These are phyloP conservation scores for Apodemus speciosus DNA, from an alignment of 2,113 vertebrate species.

Conservation along the genomic window DNA sequence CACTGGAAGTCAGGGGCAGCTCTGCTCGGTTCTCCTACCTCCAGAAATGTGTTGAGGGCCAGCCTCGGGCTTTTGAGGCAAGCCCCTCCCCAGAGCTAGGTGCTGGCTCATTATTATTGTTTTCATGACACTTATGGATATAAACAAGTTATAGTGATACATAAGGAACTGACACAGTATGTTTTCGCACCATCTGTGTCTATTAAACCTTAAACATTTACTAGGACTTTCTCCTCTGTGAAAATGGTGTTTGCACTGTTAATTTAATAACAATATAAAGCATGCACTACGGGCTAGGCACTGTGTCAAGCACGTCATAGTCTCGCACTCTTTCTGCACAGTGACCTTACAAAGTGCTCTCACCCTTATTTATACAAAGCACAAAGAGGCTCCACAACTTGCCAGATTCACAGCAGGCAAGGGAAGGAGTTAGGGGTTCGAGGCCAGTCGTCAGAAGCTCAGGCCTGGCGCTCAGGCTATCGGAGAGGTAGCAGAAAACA, in stretches of 20 bases:
- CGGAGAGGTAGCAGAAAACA: neutral
- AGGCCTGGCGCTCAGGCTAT: neutral
- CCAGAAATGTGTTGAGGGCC: too few relatives aligned
- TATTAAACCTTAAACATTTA: neutral
- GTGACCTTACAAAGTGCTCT: neutral
- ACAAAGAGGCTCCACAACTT: neutral
- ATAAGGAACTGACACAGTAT: neutral
- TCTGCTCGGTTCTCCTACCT: neutral
- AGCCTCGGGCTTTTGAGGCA: neutral
- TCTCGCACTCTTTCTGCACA: neutral
- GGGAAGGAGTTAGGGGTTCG: neutral
- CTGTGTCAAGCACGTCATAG: fast-evolving
- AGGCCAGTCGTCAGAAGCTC: neutral
- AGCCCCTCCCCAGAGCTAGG: too few relatives aligned
- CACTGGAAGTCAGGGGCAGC: neutral
- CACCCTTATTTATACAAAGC: neutral
- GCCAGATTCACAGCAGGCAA: neutral
- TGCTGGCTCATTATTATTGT: neutral
- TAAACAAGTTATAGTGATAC: neutral
- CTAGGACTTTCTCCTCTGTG: neutral
- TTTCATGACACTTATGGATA: neutral
- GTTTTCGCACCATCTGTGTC: neutral
- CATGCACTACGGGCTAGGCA: neutral
- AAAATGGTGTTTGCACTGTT: neutral
- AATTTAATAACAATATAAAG: too few relatives aligned